phyloP scores from a whole-genome alignment of 2,113 vertebrate genomes.

The Lasiurus cinereus region DNA sequence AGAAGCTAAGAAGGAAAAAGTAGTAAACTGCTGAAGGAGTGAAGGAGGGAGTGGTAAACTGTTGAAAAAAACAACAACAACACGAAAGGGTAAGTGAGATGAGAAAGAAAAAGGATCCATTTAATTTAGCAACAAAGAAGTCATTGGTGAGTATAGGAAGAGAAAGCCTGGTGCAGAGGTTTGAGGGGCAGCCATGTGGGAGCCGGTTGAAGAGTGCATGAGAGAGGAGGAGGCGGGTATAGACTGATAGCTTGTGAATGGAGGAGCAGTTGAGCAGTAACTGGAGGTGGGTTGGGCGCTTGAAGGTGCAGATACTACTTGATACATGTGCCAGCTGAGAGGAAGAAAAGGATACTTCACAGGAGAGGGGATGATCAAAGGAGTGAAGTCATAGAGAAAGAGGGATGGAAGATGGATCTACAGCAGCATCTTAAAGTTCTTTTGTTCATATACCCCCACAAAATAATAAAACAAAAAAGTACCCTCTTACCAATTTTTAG shows the following conservation, averaged over 20 bases:
- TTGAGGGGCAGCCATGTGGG: not conserved
- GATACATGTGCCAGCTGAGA: not conserved
- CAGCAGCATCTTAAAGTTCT: not conserved
- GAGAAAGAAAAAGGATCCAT: not conserved
- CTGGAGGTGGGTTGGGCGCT: not conserved
- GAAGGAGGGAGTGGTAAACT: not conserved
- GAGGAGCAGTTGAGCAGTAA: not conserved
- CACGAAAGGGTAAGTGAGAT: not conserved
- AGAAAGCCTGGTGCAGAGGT: not conserved
- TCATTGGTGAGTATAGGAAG: not conserved
- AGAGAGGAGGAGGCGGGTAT: not conserved
- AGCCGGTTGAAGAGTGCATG: not conserved
- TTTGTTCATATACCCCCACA: not conserved
- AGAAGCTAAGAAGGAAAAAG: not conserved
- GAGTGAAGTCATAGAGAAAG: not conserved
- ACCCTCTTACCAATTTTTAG: not conserved
- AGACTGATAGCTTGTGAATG: not conserved
- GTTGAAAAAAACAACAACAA: not conserved
- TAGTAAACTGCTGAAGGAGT: not conserved
- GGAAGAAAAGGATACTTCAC: not conserved
- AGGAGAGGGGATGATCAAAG: not conserved
- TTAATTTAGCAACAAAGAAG: not conserved
- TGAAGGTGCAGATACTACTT: not conserved
- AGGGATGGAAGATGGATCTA: not conserved
- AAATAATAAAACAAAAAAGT: not conserved